Conservation (phyloP, 2,113 vertebrate genomes). For the Casuarius casuarius region DNA sequence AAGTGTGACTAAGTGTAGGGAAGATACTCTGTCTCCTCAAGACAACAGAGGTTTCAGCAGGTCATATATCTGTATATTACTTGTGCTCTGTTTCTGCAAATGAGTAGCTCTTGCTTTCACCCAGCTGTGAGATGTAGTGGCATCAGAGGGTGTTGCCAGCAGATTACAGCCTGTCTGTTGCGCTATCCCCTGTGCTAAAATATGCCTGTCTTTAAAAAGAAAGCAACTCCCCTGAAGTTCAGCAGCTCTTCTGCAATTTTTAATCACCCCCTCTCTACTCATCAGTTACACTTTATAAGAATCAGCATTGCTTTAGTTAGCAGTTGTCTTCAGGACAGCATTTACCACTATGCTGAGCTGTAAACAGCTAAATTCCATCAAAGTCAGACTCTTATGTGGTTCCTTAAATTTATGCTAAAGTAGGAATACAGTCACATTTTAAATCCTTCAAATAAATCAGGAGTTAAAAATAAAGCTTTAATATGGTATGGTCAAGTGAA, state of each 20-base stretch:
- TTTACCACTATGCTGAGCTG: neutral
- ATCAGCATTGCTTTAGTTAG: neutral
- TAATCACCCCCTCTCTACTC: neutral
- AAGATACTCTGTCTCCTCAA: neutral
- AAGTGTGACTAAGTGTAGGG: accelerated
- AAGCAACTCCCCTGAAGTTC: neutral
- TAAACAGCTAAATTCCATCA: neutral
- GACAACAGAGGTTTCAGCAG: neutral
- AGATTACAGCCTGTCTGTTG: neutral
- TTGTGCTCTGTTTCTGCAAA: accelerated
- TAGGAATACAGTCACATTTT: neutral
- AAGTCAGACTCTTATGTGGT: neutral
- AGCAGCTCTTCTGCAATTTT: neutral
- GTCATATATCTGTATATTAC: neutral
- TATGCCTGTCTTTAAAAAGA: neutral
- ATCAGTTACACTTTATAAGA: neutral
- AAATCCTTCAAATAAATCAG: neutral
- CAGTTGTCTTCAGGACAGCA: neutral
- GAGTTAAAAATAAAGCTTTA: neutral
- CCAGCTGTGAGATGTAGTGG: neutral
- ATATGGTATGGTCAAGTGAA: neutral
- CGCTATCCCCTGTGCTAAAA: neutral
- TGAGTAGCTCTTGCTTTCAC: neutral
- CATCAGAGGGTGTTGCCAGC: neutral
- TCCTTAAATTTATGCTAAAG: neutral